Conservation (phyloP, 2,797 vertebrate species). For the Sebastes diploproa region DNA sequence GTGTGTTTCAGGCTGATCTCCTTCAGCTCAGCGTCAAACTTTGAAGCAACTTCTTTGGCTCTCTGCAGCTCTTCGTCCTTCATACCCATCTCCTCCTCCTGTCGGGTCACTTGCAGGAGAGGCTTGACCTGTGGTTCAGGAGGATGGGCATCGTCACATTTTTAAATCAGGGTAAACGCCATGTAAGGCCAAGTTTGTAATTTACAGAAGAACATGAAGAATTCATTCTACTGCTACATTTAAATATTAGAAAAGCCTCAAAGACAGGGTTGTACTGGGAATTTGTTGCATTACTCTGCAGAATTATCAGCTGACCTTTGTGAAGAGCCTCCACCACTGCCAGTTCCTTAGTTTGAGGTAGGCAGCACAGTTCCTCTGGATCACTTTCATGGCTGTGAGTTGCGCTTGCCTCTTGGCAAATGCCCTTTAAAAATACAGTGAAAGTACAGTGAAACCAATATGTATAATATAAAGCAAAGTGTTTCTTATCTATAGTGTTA, state of each 20-base stretch:
- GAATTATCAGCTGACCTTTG: slow-evolving; percentile 84
- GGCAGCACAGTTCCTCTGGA: slow-evolving; percentile 96
- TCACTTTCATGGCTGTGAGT: slow-evolving; percentile 96
- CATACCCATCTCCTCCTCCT: slow-evolving; percentile 96
- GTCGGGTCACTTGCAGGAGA: slow-evolving; percentile 94
- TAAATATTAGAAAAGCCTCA: neutral
- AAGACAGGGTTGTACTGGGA: neutral
- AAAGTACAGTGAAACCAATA: neutral
- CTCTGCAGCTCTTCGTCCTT: slow-evolving; percentile 92
- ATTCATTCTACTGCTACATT: neutral
- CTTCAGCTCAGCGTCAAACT: slow-evolving; percentile 88
- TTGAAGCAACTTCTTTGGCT: slow-evolving; percentile 88
- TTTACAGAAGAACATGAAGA: neutral
- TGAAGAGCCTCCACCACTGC: slow-evolving; percentile 99
- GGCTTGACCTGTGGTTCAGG: slow-evolving; percentile 90
- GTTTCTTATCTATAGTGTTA: neutral
- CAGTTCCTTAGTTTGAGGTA: slow-evolving; percentile 98
- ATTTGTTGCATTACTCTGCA: neutral
- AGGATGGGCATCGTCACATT: neutral
- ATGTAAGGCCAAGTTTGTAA: neutral
- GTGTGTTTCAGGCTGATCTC: slow-evolving; percentile 90
- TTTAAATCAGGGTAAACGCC: neutral
- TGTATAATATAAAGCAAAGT: neutral
- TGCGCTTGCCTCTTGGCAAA: slow-evolving; percentile 96
- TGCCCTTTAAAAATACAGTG: slow-evolving; percentile 81